Evolutionary conservation across 2,888 invertebrate species (phyloP).

Genomic region (Campaea margaritaria): DNA sequence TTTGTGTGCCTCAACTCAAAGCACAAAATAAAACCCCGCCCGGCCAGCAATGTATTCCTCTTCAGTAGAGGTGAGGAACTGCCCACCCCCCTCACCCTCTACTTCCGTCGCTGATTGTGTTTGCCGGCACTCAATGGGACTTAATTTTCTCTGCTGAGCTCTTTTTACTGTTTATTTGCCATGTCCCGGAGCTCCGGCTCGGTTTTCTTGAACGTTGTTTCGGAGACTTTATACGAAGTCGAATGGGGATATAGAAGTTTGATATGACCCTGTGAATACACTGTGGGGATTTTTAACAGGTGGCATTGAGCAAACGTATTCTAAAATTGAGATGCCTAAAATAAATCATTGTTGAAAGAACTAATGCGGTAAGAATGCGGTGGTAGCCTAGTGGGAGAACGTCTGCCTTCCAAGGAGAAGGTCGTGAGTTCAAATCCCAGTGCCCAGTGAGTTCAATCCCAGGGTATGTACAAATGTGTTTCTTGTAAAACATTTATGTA

Average conservation of each 20-base stretch:
- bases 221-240: neutral
- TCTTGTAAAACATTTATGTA: too few species aligned
- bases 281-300: too few species aligned
- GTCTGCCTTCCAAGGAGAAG: too few species aligned
- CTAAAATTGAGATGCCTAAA: too few species aligned
- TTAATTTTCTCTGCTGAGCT: conserved; percentile 31
- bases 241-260: neutral
- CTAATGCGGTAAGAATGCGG: too few species aligned
- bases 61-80: conserved; percentile 17
- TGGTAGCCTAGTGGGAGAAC: too few species aligned
- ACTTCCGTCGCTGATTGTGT: conserved; percentile 38
- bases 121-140: conserved; percentile 35
- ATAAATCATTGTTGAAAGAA: too few species aligned
- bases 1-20: too few species aligned
- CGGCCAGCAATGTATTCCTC: conserved; percentile 21
- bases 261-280: neutral
- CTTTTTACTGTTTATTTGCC: conserved; percentile 33
- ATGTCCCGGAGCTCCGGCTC: conserved; percentile 6
- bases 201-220: conserved; percentile 16
- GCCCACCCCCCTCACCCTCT: conserved; percentile 8
- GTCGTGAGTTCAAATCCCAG: too few species aligned
- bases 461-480: too few species aligned
- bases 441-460: too few species aligned
- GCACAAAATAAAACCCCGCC: neutral
- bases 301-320: too few species aligned